Evolutionary conservation across 2,113 vertebrate genomes (phyloP).

Genomic region (Phalacrocorax aristotelis): DNA sequence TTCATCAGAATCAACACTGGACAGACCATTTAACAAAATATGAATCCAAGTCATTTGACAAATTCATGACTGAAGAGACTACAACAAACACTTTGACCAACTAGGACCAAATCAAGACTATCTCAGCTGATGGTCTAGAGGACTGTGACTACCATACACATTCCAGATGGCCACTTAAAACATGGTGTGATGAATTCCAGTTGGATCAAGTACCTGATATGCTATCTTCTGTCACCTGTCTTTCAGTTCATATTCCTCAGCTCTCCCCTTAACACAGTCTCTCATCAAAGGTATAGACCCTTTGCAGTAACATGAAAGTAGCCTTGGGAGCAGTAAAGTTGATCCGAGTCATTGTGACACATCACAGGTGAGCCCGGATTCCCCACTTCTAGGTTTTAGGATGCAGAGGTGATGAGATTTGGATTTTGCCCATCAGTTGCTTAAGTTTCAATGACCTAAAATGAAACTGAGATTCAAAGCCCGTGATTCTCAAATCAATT

Average conservation of each 20-base stretch:
- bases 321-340: not conserved
- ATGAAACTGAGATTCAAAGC: not conserved
- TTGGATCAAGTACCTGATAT: not conserved
- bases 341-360: not conserved
- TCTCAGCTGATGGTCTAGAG: not conserved
- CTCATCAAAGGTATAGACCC: not conserved
- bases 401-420: not conserved
- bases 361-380: not conserved
- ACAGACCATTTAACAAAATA: not conserved
- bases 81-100: not conserved
- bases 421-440: not conserved
- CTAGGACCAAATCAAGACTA: not conserved
- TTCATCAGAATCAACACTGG: not conserved
- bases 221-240: not conserved
- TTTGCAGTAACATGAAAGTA: not conserved
- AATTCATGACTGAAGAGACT: rapidly evolving
- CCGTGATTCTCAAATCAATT: not conserved
- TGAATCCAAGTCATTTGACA: not conserved
- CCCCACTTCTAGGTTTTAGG: not conserved
- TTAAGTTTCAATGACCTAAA: not conserved
- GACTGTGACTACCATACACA: not conserved
- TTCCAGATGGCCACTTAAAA: not conserved
- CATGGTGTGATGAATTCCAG: not conserved
- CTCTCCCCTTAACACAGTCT: not conserved
- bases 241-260: not conserved